Evolutionary conservation across 1,140 invertebrate species (phyloP).

Genomic region (Caerostris extrusa): DNA sequence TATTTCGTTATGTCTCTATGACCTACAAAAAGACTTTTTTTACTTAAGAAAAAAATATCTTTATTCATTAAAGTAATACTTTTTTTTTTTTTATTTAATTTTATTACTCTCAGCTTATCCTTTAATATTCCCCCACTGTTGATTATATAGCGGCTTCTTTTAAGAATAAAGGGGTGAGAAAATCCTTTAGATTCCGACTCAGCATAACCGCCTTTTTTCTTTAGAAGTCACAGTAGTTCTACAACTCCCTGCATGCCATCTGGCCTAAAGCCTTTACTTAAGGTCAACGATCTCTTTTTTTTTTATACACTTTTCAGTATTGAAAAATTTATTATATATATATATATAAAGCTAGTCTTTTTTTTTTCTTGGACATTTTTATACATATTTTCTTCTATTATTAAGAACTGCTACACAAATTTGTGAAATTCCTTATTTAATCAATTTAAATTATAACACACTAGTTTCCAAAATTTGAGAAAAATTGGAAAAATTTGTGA

Average conservation of each 20-base stretch:
- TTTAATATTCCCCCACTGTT: neutral
- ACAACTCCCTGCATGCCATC: constrained; percentile 29
- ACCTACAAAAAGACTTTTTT: neutral
- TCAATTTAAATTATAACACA: too few relatives aligned
- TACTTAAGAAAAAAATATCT: neutral
- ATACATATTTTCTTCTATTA: too few relatives aligned
- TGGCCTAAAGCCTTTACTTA: neutral
- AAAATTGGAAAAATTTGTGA: too few relatives aligned
- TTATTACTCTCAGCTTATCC: neutral
- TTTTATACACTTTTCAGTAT: neutral
- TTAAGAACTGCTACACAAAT: too few relatives aligned
- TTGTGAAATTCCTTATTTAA: too few relatives aligned
- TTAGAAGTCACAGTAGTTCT: neutral
- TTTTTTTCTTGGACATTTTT: too few relatives aligned
- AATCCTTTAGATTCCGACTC: constrained; percentile 27
- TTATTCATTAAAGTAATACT: too few relatives aligned
- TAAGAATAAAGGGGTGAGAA: constrained; percentile 21
- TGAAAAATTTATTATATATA: too few relatives aligned
- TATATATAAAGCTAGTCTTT: too few relatives aligned
- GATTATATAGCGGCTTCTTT: constrained; percentile 5
- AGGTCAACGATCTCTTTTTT: neutral
- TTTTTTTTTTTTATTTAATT: too few relatives aligned
- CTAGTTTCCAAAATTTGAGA: too few relatives aligned
- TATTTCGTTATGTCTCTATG: neutral
- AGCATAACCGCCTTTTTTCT: constrained; percentile 4